Conservation (phyloP, 2,797 vertebrate genomes). For the Rachycentron canadum region DNA sequence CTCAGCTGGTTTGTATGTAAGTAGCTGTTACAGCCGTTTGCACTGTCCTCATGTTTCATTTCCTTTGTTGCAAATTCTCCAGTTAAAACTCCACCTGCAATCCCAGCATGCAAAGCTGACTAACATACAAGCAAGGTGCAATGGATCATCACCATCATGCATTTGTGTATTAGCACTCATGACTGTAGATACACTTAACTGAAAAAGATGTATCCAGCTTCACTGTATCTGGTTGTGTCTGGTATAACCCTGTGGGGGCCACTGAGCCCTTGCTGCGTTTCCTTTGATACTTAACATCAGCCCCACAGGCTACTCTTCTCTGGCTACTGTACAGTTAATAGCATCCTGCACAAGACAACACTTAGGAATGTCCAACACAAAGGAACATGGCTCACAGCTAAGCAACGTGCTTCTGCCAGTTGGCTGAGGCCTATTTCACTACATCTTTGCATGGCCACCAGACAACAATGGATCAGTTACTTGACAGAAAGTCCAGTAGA, state of each 20-base stretch:
- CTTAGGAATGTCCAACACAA: slow-evolving; percentile 1
- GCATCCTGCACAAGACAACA: slow-evolving; percentile 1
- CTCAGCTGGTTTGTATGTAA: not conserved
- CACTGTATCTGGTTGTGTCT: not conserved
- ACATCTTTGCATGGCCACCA: not conserved
- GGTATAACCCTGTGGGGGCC: not conserved
- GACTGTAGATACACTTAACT: not conserved
- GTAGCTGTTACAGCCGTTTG: too few relatives aligned
- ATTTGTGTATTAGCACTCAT: not conserved
- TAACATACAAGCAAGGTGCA: too few relatives aligned
- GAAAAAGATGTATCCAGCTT: not conserved
- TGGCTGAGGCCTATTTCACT: not conserved
- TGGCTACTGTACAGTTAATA: slow-evolving; percentile 13
- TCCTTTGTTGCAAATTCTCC: not conserved
- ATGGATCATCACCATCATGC: too few relatives aligned
- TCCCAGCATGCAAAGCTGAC: not conserved
- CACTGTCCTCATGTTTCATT: not conserved
- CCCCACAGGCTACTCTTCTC: slow-evolving; percentile 6
- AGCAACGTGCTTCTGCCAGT: slow-evolving; percentile 46
- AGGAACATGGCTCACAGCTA: slow-evolving; percentile 33
- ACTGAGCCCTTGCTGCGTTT: not conserved
- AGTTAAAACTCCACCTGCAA: not conserved
- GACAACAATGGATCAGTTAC: not conserved
- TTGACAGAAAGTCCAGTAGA: too few relatives aligned
- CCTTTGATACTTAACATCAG: not conserved